Evolutionary conservation across 2,797 vertebrate species (phyloP).

Genomic region (Malurus leucopterus): DNA sequence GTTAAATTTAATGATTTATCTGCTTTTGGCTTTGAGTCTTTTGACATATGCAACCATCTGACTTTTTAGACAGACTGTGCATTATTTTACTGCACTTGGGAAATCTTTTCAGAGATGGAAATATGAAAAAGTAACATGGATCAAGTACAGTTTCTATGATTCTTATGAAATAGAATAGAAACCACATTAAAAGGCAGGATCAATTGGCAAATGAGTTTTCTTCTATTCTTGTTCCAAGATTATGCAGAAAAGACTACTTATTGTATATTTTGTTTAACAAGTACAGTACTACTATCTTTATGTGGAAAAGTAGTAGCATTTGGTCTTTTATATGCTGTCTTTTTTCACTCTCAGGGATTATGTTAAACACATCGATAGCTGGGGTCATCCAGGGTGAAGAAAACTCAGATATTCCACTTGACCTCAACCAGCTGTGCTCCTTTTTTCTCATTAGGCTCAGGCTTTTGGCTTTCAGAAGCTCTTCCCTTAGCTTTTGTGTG

Average conservation of each 20-base stretch:
- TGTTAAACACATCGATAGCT: conserved; percentile 1
- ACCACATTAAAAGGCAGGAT: conserved; percentile 18
- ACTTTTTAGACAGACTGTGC: not conserved
- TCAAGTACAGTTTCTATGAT: not conserved
- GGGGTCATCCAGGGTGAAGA: conserved; percentile 48
- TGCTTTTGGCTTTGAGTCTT: not conserved
- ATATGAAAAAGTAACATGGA: not conserved
- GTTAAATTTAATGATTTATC: not conserved
- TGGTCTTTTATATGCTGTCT: not conserved
- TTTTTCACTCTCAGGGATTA: conserved; percentile 9
- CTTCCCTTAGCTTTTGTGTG: not conserved
- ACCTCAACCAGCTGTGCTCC: conserved; percentile 39
- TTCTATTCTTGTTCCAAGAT: conserved; percentile 7
- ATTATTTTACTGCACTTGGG: not conserved
- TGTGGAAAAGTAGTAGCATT: not conserved
- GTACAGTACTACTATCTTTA: not conserved
- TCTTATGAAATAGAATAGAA: conserved; percentile 9
- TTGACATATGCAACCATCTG: not conserved
- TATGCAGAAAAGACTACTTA: not conserved
- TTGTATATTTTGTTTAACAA: not conserved
- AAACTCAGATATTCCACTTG: conserved; percentile 37
- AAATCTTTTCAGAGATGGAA: not conserved
- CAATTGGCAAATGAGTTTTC: not conserved
- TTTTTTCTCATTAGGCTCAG: conserved; percentile 28
- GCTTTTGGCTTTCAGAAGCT: not conserved